Conservation (phyloP, 2,113 vertebrate species). For the Nothobranchius kuhntae region DNA sequence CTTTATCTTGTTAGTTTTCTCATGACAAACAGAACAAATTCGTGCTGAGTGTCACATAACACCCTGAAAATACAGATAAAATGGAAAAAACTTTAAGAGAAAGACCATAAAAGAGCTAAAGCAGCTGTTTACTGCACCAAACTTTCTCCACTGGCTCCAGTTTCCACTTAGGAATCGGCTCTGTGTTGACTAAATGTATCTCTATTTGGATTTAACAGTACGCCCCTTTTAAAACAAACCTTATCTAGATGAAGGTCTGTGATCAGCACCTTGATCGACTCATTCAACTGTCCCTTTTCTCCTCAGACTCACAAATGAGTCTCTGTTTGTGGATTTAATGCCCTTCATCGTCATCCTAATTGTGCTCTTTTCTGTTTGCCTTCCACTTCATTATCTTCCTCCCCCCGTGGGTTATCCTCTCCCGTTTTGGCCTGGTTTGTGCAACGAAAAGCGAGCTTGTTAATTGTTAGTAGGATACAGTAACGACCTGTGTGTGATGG, state of each 20-base stretch:
- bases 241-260: constrained; percentile 45
- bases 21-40: too few species aligned
- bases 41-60: neutral
- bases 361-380: constrained; percentile 31
- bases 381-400: constrained; percentile 26
- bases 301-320: constrained; percentile 30
- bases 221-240: constrained; percentile 15
- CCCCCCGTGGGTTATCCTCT: constrained; percentile 34
- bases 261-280: constrained; percentile 44
- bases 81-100: neutral
- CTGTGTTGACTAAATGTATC: constrained; percentile 60
- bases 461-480: constrained; percentile 24
- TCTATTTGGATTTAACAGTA: constrained; percentile 18
- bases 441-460: constrained; percentile 54
- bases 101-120: constrained; percentile 12
- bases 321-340: constrained; percentile 37
- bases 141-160: constrained; percentile 54
- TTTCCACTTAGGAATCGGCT: constrained; percentile 64
- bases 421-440: constrained; percentile 18
- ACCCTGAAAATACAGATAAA: constrained; percentile 4
- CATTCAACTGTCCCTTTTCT: constrained; percentile 35
- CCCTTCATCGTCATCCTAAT: constrained; percentile 43
- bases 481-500: constrained; percentile 4
- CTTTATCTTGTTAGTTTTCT: too few species aligned
- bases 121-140: constrained; percentile 22